Base-by-base conservation (phyloP, 2,888 invertebrate species). In the Rhagium mordax region DNA sequence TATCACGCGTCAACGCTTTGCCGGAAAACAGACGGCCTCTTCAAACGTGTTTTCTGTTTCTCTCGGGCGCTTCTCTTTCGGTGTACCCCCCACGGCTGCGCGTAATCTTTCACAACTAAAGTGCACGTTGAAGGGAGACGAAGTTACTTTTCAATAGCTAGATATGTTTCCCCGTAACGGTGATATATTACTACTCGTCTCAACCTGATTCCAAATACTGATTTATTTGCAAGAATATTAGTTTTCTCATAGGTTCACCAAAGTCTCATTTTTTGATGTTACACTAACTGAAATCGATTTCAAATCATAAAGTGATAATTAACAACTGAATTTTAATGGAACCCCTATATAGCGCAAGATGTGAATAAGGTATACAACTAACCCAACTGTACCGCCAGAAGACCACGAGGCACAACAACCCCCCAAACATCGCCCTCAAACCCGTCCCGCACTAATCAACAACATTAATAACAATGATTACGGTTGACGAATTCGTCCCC, bases 1-100 rank as follows among this genome's bases (percentile, higher is more conserved):
- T 77, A 71, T 77, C 78, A 64, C 71, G 75, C 77, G 72, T 75
- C 78, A 75, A 76, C 78, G 77, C 74, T 74, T 64, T 55, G 21
- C 73, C 74, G 71, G 74, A 72, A 78, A 76, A 74, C 62, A 72
- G 62, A 55, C 70, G 64, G 53, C 57, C 65, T 65, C 65, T 65
- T 53, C 61, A 61, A 47, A 61, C 27, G 61, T 16, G 61, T 41
- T 27, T 55, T n/a, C 16, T 27, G 59, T 61, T 18, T 61, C 61
- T 8, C 18, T 61, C 47, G 33, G 16, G n/a, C 61, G 15, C 47
- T 6, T 60, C 60, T 27, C 33, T 33, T n/a, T 21, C 57, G 13
- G 47, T 7, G 27, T 18, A n/a, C 41, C 61, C 61, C 61, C 41
- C 47, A 47, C 61, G 47, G 47, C n/a, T 47, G 21, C 47, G 47